These are phyloP conservation scores for Microctonus aethiopoides DNA, from an alignment of 2,888 invertebrate species.

Conservation along the genomic window DNA sequence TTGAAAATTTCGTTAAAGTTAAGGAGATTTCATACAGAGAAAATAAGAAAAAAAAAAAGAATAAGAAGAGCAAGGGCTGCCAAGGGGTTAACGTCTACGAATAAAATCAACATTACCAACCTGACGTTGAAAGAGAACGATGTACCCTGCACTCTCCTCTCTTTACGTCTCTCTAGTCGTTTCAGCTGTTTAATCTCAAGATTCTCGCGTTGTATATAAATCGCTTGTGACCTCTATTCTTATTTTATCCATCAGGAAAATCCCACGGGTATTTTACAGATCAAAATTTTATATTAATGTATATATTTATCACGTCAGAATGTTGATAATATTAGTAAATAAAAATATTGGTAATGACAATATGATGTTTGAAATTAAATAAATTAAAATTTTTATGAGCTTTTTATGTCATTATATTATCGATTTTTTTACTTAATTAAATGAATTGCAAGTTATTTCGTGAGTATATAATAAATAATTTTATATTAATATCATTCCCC, in stretches of 20 bases:
- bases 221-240: background rate
- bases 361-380: background rate
- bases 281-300: background rate
- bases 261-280: constrained; percentile 2
- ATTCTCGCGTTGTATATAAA: background rate
- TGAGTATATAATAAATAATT: too few relatives aligned
- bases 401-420: too few relatives aligned
- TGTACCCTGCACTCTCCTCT: background rate
- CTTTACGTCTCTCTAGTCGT: background rate
- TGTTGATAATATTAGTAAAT: background rate
- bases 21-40: background rate
- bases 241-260: background rate
- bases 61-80: too few relatives aligned
- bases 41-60: background rate
- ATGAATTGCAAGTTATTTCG: too few relatives aligned
- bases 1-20: constrained; percentile 10
- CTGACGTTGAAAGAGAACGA: background rate
- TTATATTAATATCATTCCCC: too few relatives aligned
- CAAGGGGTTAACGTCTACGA: background rate
- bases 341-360: background rate
- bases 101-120: constrained; percentile 19
- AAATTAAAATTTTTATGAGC: too few relatives aligned
- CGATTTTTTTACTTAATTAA: background rate
- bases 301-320: background rate
- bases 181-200: constrained; percentile 4